Conservation (phyloP, 1,140 invertebrate species). For the Drosophila lacteicornis region DNA sequence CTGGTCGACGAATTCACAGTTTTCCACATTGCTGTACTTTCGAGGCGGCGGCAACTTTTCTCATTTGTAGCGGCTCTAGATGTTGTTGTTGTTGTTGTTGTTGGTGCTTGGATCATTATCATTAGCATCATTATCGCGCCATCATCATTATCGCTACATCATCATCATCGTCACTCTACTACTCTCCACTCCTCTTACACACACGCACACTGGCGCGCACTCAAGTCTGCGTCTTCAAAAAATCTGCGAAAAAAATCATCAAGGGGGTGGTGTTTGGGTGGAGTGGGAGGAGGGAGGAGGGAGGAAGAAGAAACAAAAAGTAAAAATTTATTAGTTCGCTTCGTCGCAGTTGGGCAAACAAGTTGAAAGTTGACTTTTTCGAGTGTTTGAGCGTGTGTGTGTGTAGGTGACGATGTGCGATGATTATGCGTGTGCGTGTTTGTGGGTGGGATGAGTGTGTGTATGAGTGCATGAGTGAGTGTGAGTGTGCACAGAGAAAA, state of each 20-base stretch:
- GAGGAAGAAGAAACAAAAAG: slow-evolving; percentile 55
- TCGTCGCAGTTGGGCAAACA: slow-evolving; percentile 78
- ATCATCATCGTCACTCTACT: slow-evolving; percentile 55
- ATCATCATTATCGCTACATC: slow-evolving; percentile 42
- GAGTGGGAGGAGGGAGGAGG: slow-evolving; percentile 4
- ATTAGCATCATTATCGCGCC: slow-evolving; percentile 50
- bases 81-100: slow-evolving; percentile 28
- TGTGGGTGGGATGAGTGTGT: slow-evolving; percentile 42
- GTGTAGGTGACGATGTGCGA: slow-evolving; percentile 33
- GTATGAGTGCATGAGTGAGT: slow-evolving; percentile 16
- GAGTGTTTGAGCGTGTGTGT: slow-evolving; percentile 34
- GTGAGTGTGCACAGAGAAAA: slow-evolving; percentile 19
- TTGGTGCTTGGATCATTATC: slow-evolving; percentile 40
- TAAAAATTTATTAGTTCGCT: slow-evolving; percentile 83
- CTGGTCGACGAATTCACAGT: slow-evolving; percentile 80
- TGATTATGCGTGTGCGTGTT: slow-evolving; percentile 43
- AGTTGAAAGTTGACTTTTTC: slow-evolving; percentile 66
- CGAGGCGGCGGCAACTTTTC: slow-evolving; percentile 55
- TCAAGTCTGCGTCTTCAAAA: slow-evolving; percentile 52
- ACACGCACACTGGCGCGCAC: slow-evolving; percentile 60
- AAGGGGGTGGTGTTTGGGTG: slow-evolving; percentile 39
- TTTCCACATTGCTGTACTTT: slow-evolving; percentile 83
- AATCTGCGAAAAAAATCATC: slow-evolving; percentile 76
- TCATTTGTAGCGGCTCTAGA: slow-evolving; percentile 40
- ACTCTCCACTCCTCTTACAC: slow-evolving; percentile 44